These are phyloP conservation scores for Brenthis ino DNA, from an alignment of 2,888 invertebrate species.

Conservation along the genomic window DNA sequence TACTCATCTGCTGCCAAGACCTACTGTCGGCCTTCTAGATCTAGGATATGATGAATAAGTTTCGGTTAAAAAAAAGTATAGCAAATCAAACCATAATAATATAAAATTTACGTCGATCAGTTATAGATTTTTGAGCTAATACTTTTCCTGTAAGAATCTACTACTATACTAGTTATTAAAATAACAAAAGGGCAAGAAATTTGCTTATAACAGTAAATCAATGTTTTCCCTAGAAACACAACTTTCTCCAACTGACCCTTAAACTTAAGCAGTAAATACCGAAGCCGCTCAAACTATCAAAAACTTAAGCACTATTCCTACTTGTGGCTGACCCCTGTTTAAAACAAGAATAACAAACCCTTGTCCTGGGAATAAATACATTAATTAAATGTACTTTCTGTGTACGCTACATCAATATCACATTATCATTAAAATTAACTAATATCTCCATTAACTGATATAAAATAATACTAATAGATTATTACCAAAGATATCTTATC, in stretches of 20 bases:
- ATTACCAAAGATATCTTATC: no score
- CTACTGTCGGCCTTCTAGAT: no score
- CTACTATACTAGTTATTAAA: neutral
- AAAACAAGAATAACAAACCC: constrained; percentile 57
- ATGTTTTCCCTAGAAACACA: constrained; percentile 59
- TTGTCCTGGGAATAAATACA: constrained; percentile 46
- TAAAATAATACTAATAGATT: neutral
- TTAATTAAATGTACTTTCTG: constrained; percentile 50
- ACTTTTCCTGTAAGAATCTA: no score
- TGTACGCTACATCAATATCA: constrained; percentile 43
- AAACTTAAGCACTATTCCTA: constrained; percentile 74
- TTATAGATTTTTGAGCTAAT: no score
- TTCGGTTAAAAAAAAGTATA: neutral
- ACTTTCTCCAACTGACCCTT: constrained; percentile 69
- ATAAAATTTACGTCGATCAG: no score
- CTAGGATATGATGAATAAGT: no score
- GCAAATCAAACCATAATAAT: no score
- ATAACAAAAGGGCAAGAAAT: constrained; percentile 18
- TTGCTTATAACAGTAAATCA: constrained; percentile 32
- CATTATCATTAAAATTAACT: constrained; percentile 18
- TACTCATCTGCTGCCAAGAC: no score
- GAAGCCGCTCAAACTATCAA: constrained; percentile 78
- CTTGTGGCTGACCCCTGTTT: constrained; percentile 66
- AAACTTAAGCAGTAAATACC: constrained; percentile 80
- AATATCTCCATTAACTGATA: neutral